These are phyloP conservation scores for Platyscapa corneri DNA, from an alignment of 1,140 invertebrate species.

Conservation along the genomic window DNA sequence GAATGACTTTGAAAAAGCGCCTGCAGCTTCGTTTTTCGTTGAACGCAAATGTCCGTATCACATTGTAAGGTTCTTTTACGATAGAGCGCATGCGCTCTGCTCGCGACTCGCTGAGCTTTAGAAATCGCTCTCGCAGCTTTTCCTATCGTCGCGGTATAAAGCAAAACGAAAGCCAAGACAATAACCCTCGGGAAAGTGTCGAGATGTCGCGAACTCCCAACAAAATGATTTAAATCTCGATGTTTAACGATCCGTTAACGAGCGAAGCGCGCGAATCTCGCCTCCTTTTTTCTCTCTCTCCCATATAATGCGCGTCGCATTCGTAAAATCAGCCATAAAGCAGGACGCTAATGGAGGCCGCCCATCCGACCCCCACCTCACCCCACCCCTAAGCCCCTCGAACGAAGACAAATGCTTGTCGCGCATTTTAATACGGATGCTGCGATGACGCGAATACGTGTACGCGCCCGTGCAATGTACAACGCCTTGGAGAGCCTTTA, in stretches of 20 bases:
- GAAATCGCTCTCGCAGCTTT: neutral
- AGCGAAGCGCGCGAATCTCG: constrained; percentile 32
- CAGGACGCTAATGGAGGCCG: constrained; percentile 42
- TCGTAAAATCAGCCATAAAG: constrained; percentile 51
- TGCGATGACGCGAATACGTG: constrained; percentile 17
- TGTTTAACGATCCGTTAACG: constrained; percentile 52
- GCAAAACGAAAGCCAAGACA: constrained; percentile 10
- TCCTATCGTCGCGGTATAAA: constrained; percentile 1
- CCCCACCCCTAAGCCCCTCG: neutral
- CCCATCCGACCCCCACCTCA: neutral
- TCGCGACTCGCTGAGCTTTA: constrained; percentile 10
- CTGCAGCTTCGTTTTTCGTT: neutral
- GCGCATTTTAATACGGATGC: constrained; percentile 39
- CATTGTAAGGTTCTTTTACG: constrained; percentile 26
- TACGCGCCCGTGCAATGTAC: constrained; percentile 39
- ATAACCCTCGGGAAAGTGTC: neutral
- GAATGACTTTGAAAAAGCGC: constrained; percentile 7
- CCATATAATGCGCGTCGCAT: constrained; percentile 39
- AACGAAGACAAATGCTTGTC: constrained; percentile 47
- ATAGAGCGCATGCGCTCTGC: neutral
- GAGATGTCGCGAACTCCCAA: neutral
- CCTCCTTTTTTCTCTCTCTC: neutral
- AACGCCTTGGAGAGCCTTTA: constrained; percentile 31
- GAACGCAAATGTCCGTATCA: neutral
- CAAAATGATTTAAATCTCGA: constrained; percentile 38